Percentiles rank a stretch among this genome's conserved stretches.
phyloP scores from a whole-genome alignment of 2,797 vertebrate genomes.

The Gallinago nigripennis region DNA sequence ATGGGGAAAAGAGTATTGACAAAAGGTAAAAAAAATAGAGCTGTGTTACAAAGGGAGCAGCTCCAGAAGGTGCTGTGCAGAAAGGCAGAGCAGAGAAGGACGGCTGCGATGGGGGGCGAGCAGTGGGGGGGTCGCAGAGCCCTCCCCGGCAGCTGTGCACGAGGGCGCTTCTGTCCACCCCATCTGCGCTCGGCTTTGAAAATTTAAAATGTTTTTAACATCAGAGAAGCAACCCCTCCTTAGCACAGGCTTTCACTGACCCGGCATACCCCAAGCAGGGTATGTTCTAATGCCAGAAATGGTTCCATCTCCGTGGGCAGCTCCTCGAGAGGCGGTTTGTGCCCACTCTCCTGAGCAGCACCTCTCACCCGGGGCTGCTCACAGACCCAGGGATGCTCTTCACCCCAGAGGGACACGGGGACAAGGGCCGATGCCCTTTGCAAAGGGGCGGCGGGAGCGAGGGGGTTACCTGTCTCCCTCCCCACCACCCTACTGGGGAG shows the following conservation, averaged over 20 bases:
- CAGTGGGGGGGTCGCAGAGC: background rate
- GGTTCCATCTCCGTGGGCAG: background rate
- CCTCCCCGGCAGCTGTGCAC: background rate
- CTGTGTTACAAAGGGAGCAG: background rate
- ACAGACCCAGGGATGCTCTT: fast-evolving
- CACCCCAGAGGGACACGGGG: fast-evolving
- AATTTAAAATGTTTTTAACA: background rate
- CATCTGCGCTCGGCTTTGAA: conserved; percentile 26
- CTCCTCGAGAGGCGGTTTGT: background rate
- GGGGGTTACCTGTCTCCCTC: background rate
- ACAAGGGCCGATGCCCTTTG: fast-evolving
- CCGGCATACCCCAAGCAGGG: background rate
- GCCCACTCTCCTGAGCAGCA: fast-evolving
- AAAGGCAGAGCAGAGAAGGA: background rate
- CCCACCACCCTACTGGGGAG: fast-evolving
- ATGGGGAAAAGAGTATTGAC: background rate
- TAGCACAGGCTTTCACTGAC: background rate
- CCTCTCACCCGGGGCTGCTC: fast-evolving
- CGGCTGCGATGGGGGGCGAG: background rate
- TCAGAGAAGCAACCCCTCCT: background rate
- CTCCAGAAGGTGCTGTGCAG: background rate
- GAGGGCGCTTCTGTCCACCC: background rate
- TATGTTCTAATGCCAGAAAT: background rate
- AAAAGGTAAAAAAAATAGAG: background rate
- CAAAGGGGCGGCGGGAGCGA: background rate